Evolutionary conservation across 2,797 vertebrate genomes (phyloP).

Genomic region (Pogonophryne albipinna): DNA sequence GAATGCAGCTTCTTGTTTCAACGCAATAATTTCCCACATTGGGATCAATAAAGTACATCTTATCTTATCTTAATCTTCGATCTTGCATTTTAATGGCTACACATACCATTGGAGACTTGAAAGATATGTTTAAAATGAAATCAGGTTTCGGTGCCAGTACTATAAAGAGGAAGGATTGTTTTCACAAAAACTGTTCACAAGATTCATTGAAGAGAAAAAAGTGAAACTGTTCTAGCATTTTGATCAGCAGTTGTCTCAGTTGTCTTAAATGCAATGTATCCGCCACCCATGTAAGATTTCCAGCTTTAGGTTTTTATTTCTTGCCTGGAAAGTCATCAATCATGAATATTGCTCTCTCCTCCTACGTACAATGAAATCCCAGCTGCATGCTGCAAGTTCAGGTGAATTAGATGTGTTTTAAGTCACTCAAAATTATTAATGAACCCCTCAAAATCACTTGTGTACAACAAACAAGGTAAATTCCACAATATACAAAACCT

Average conservation of each 20-base stretch:
- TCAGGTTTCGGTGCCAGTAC: not conserved
- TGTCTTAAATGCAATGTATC: slow-evolving; percentile 33
- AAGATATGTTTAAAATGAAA: not conserved
- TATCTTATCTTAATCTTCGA: not conserved
- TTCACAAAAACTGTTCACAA: not conserved
- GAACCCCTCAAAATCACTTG: slow-evolving; percentile 1
- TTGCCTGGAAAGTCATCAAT: slow-evolving; percentile 61
- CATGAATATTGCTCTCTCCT: slow-evolving; percentile 59
- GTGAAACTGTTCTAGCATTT: slow-evolving; percentile 13
- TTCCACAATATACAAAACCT: not conserved
- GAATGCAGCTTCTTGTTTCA: not conserved
- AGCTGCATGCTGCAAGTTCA: slow-evolving; percentile 45
- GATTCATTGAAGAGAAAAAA: slow-evolving; percentile 33
- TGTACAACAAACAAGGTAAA: not conserved
- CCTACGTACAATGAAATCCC: slow-evolving; percentile 42
- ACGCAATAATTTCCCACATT: not conserved
- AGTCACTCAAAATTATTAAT: slow-evolving; percentile 25
- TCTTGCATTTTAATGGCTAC: slow-evolving; percentile 1
- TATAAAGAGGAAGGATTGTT: slow-evolving; percentile 9
- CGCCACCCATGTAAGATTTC: slow-evolving; percentile 41
- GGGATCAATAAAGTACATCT: too few relatives aligned
- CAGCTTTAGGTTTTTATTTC: slow-evolving; percentile 35
- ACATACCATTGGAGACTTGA: not conserved
- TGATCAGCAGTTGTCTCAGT: slow-evolving; percentile 22
- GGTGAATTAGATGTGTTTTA: slow-evolving; percentile 30